These are phyloP conservation scores for Hippocampus zosterae DNA, from an alignment of 2,113 vertebrate species.

Conservation along the genomic window DNA sequence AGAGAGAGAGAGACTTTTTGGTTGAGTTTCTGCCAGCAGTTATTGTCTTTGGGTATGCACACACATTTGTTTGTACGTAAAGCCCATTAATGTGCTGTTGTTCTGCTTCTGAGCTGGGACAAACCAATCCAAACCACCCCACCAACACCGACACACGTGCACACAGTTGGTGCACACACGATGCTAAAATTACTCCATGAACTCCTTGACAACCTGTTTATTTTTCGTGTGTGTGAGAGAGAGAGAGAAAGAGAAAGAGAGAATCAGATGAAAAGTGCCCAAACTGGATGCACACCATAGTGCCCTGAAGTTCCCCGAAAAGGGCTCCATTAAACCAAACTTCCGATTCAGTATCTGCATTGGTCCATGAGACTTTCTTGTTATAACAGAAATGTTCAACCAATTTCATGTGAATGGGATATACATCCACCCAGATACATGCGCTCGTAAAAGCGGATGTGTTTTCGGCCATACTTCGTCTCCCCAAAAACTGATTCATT, in stretches of 20 bases:
- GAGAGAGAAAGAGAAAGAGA: no score
- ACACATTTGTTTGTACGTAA: slow-evolving; percentile 36
- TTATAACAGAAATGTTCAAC: no score
- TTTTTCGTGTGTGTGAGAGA: background rate
- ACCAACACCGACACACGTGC: background rate
- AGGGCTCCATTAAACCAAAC: no score
- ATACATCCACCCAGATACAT: no score
- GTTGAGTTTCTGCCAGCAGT: slow-evolving; percentile 10
- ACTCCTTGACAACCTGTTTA: background rate
- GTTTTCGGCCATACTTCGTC: background rate
- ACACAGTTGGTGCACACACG: background rate
- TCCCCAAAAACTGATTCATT: background rate
- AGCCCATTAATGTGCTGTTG: slow-evolving; percentile 55
- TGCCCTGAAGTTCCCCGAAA: no score
- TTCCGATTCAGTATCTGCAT: no score
- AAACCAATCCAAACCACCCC: slow-evolving; percentile 22
- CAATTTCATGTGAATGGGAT: no score
- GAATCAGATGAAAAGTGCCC: background rate
- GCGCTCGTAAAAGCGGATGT: no score
- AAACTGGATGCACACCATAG: no score
- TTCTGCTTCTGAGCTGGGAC: slow-evolving; percentile 46
- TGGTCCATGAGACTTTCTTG: no score
- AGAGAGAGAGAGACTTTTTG: slow-evolving; percentile 20
- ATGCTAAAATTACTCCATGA: slow-evolving; percentile 15
- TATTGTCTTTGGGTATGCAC: slow-evolving; percentile 7